Evolutionary conservation across 2,797 vertebrate species (phyloP).

Genomic region (Eupleurogrammus muticus): DNA sequence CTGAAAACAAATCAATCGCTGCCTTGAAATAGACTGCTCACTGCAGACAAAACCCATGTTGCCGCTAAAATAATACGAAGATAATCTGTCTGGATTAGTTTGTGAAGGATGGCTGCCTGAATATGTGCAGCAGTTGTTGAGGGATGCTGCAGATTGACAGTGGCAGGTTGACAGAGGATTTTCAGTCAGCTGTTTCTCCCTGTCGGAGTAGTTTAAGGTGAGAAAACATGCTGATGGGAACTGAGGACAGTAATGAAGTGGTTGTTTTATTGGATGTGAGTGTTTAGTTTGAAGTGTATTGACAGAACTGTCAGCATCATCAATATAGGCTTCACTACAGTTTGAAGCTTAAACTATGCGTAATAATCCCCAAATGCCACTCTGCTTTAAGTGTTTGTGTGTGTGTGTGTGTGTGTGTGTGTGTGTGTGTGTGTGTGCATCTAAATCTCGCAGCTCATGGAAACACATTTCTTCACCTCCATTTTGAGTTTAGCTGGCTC

Average conservation of each 20-base stretch:
- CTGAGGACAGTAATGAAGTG: neutral
- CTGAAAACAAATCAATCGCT: conserved; percentile 23
- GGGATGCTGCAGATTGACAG: conserved; percentile 19
- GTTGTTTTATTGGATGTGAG: conserved; percentile 1
- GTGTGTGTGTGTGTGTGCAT: conserved; percentile 3
- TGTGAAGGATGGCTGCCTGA: conserved; percentile 25
- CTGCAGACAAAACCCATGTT: conserved; percentile 41
- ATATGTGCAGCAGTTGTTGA: neutral
- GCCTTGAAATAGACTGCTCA: conserved; percentile 52
- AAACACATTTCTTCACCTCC: conserved; percentile 56
- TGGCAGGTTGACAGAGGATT: neutral
- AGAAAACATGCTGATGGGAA: neutral
- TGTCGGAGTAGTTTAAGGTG: neutral
- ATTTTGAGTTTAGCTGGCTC: conserved; percentile 66
- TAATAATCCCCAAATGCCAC: conserved; percentile 13
- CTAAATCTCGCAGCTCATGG: conserved; percentile 17
- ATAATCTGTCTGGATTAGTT: conserved; percentile 57
- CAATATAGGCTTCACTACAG: conserved; percentile 4
- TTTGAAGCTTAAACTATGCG: neutral
- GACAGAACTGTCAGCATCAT: conserved; percentile 9
- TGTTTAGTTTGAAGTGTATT: neutral
- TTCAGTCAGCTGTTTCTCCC: conserved; percentile 4
- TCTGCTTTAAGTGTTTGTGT: neutral
- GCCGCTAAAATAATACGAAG: conserved; percentile 41
- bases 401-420: conserved; percentile 15